Base-by-base conservation (phyloP, 2,113 vertebrate species). In the Oxyura jamaicensis region DNA sequence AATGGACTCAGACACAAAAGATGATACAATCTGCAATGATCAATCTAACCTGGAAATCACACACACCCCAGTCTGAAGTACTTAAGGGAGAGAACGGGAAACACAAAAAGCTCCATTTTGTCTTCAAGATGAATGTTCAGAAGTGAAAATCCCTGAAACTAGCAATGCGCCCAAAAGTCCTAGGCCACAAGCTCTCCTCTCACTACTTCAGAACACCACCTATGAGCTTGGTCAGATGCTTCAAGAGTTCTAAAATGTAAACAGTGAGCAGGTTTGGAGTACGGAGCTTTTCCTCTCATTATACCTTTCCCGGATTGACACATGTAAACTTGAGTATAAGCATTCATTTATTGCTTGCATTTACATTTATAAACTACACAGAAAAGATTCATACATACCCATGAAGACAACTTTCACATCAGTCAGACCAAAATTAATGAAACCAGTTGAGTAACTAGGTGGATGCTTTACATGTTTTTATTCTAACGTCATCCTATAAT, bases 401-500 rank as follows among this genome's bases (percentile, higher is more conserved):
- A 92, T 65, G 93, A 94, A 97, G 92, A 96, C 82, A 81, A 96
- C 83, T 96, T 96, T 93, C 94, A 66, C 86, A 96, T 96, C 94
- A 97, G 92, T 96, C 92, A 94, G 91, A 95, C 91, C 93, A 96
- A 97, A 98, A 97, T 97, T 97, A 97, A 97, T 95, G 93, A 97
- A 97, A 84, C 16, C 91, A 90, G 91, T 95, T 23, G 59, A 96
- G 93, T 94, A 96, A 88, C 90, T 82, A 95, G 96, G 96, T 97
- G 94, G 97, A 89, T 83, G 92, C 90, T 96, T 93, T 89, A 92
- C 78, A 46, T 90, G 92, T 72, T 97, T 96, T 97, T 91, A 86
- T 91, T 83, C 91, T 91, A 52, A 96, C 93, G 68, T 96, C 96
- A 96, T 84, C 96, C 93, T 96, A 91, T 90, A 94, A 86, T 68